Evolutionary conservation across 2,888 invertebrate genomes (phyloP), one percentile per base, ranked within the genome.

Genomic region (Neelides folsomi): DNA sequence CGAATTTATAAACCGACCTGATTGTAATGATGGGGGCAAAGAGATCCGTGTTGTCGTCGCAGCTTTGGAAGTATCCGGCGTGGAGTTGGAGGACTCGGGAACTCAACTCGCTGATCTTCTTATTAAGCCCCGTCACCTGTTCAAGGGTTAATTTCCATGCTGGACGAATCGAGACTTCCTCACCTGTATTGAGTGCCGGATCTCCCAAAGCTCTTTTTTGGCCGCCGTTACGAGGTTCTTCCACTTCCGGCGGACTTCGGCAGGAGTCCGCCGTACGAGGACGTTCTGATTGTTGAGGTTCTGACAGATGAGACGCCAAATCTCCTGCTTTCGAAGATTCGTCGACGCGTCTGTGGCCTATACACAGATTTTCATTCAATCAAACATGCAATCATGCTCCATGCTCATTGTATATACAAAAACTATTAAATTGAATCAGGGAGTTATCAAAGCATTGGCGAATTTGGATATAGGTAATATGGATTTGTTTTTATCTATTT

Each of bases 181-280:
- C 12, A 59, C 49, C 39, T 59, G 59, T 34, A 59, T 57, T 47
- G 55, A 56, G 50, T 64, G 64, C 13, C 62, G 49, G 54, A 64
- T 60, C 55, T 64, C 64, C 64, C 64, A 64, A 39, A 64, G 59
- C 51, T 62, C 61, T 50, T 62, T 63, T 49, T 64, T 64, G 10
- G 62, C 64, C 20, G 64, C 64, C 1, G 64, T 64, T 15, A 64
- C 64, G 41, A 64, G 48, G 44, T 64, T 64, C 48, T 64, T 64
- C 64, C 64, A 64, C 53, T 64, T 64, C 47, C 64, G 52, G 41
- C 64, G 55, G 50, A 64, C 64, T 58, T 64, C 64, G 35, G 64
- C 64, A 12, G 64, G 64, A 7, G 64, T 64, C 38, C 64, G 51
- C 20, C 64, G 56, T 27, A 64, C 64, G 9, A 62, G 51, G 6